These are phyloP conservation scores for Diloba caeruleocephala DNA, from an alignment of 2,888 invertebrate genomes.

Conservation along the genomic window DNA sequence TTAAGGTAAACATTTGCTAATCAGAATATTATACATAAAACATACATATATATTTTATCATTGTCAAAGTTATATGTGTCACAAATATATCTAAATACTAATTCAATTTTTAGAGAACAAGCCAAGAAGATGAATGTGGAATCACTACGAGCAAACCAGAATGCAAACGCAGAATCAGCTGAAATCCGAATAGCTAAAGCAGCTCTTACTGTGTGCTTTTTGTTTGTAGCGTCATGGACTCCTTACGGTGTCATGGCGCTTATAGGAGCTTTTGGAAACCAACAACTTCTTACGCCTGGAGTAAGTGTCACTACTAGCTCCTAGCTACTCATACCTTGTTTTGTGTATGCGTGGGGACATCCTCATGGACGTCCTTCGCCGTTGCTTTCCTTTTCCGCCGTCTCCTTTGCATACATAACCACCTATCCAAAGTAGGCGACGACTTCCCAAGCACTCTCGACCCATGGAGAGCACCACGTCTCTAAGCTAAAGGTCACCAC, in stretches of 20 bases:
- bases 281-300: slow-evolving; percentile 92
- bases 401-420: too few species aligned
- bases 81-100: too few species aligned
- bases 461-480: too few species aligned
- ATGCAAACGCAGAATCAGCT: slow-evolving; percentile 92
- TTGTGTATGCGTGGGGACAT: too few species aligned
- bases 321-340: background rate
- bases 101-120: slow-evolving; percentile 73
- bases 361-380: too few species aligned
- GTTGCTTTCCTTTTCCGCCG: too few species aligned
- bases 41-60: background rate
- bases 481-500: too few species aligned
- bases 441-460: too few species aligned
- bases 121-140: slow-evolving; percentile 98
- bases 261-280: slow-evolving; percentile 95
- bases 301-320: slow-evolving; percentile 65
- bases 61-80: too few species aligned
- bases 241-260: slow-evolving; percentile 95
- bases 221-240: slow-evolving; percentile 96
- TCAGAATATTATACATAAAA: background rate
- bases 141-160: slow-evolving; percentile 93
- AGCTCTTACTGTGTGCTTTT: slow-evolving; percentile 95
- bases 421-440: too few species aligned
- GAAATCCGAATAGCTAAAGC: slow-evolving; percentile 96
- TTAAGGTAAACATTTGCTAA: slow-evolving; percentile 80